phyloP scores from a whole-genome alignment of 2,888 invertebrate species.

The Petrolisthes cinctipes region DNA sequence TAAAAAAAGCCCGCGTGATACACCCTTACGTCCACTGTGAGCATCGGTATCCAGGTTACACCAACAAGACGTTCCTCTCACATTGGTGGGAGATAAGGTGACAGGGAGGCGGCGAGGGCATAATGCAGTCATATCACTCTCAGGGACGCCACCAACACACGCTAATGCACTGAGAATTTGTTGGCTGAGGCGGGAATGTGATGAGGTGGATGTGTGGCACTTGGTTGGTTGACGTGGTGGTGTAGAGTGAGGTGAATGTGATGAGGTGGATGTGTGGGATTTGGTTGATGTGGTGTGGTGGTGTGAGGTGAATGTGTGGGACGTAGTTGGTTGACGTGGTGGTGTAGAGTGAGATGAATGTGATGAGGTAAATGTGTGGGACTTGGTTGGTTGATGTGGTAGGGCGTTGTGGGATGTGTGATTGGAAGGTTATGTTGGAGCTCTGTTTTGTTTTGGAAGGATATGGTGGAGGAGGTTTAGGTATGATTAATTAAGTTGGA shows the following conservation, averaged over 20 bases:
- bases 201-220: not conserved
- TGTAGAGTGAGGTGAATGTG: too few relatives aligned
- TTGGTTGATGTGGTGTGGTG: too few relatives aligned
- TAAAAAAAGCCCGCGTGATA: too few relatives aligned
- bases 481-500: not conserved
- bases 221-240: too few relatives aligned
- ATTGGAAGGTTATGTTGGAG: too few relatives aligned
- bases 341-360: not conserved
- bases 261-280: not conserved
- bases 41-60: too few relatives aligned
- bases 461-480: not conserved
- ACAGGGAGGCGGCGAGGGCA: not conserved
- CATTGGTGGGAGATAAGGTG: not conserved
- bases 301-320: not conserved
- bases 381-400: too few relatives aligned
- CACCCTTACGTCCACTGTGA: too few relatives aligned
- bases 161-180: not conserved
- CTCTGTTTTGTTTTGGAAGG: too few relatives aligned
- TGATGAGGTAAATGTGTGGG: not conserved
- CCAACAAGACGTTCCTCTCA: too few relatives aligned
- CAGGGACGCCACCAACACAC: not conserved
- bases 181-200: not conserved
- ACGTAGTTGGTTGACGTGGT: not conserved
- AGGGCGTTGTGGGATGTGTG: too few relatives aligned
- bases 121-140: not conserved